A percentile compares a stretch with the other conserved stretches of the same genome.
These are phyloP conservation scores for Diploscapter pachys DNA, from an alignment of 1,140 invertebrate genomes.

Conservation along the genomic window DNA sequence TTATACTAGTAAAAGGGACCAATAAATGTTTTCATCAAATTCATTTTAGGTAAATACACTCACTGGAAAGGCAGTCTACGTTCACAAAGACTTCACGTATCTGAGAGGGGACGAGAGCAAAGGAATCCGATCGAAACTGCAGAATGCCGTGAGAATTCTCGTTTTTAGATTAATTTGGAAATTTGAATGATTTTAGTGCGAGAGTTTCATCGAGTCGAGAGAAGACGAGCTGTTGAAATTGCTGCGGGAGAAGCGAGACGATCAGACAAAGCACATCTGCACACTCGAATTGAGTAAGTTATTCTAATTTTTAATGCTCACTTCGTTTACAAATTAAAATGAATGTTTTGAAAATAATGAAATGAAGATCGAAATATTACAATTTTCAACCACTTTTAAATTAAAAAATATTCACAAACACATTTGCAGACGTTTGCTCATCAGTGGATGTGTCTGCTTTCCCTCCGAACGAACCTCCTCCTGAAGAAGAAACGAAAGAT, in stretches of 20 bases:
- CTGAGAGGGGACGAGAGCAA: conserved; percentile 35
- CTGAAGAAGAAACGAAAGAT: conserved; percentile 10
- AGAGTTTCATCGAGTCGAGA: conserved; percentile 48
- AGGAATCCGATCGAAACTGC: conserved; percentile 62
- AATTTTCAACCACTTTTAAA: no score
- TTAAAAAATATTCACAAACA: no score
- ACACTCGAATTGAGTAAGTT: conserved; percentile 14
- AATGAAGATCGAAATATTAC: no score
- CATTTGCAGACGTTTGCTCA: conserved; percentile 11
- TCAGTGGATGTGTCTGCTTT: conserved; percentile 28
- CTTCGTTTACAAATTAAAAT: no score
- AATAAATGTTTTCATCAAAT: no score
- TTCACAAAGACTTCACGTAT: conserved; percentile 67
- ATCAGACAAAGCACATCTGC: conserved; percentile 33
- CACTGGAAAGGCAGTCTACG: conserved; percentile 70
- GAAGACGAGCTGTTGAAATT: conserved; percentile 50
- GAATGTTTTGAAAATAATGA: no score
- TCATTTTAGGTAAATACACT: conserved; percentile 64
- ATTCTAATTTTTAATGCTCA: no score
- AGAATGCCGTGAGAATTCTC: conserved; percentile 65
- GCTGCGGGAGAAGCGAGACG: conserved; percentile 33
- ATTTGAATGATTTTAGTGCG: conserved; percentile 37
- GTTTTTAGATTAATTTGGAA: conserved; percentile 65
- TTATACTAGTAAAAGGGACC: no score
- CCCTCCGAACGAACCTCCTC: conserved; percentile 21